Conservation (phyloP, 2,888 invertebrate genomes). For the Balanococcus diminutus region DNA sequence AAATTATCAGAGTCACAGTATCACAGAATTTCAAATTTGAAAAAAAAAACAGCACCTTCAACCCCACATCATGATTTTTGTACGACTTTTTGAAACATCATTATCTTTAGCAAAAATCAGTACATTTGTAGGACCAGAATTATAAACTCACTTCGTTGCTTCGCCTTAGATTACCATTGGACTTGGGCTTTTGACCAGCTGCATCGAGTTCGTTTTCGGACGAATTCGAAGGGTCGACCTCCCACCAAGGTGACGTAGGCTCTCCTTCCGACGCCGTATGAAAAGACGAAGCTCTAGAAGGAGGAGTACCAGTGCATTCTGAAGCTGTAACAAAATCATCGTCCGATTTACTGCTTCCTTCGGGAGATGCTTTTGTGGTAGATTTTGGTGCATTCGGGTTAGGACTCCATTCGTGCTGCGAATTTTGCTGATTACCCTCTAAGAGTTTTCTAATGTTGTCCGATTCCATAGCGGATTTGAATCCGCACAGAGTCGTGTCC, state of each 20-base stretch:
- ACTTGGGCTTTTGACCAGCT: neutral
- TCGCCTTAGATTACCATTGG: constrained; percentile 28
- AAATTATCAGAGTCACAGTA: too few species aligned
- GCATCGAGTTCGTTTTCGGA: constrained; percentile 41
- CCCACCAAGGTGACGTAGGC: constrained; percentile 67
- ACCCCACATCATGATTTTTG: too few species aligned
- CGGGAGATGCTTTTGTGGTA: constrained; percentile 24
- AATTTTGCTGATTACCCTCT: neutral
- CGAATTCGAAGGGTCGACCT: constrained; percentile 61
- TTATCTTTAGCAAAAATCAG: too few species aligned
- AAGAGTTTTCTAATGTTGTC: constrained; percentile 52
- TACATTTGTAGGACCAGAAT: too few species aligned
- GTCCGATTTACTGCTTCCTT: constrained; percentile 62
- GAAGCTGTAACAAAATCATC: constrained; percentile 74
- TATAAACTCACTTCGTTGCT: constrained; percentile 50
- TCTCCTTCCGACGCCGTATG: constrained; percentile 73
- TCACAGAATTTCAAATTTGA: too few species aligned
- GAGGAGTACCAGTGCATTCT: constrained; percentile 70
- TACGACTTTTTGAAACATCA: too few species aligned
- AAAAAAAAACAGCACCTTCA: too few species aligned
- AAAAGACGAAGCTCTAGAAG: constrained; percentile 72
- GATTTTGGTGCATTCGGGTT: neutral
- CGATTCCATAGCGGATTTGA: constrained; percentile 55
- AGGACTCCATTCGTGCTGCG: neutral
- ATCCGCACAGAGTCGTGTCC: constrained; percentile 65